Evolutionary conservation across 2,113 vertebrate species (phyloP).

Genomic region (Muntiacus muntjak): DNA sequence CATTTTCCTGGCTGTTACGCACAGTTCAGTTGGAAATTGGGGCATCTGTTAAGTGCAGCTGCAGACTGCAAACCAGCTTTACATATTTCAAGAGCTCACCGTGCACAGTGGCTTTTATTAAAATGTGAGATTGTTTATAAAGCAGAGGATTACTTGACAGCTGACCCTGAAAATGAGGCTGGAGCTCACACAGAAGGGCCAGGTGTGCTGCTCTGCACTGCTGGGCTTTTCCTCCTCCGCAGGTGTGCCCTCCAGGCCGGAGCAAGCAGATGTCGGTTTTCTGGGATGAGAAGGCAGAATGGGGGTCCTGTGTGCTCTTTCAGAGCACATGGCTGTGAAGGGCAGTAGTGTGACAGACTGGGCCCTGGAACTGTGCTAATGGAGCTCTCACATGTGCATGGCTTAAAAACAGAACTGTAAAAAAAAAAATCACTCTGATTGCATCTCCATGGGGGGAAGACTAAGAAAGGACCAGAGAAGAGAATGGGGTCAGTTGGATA

Average conservation of each 20-base stretch:
- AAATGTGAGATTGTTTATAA: conserved; percentile 27
- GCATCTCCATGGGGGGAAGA: neutral
- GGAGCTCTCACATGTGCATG: neutral
- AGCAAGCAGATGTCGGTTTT: conserved; percentile 8
- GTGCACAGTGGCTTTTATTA: conserved; percentile 19
- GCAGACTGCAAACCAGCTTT: neutral
- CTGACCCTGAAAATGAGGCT: conserved; percentile 21
- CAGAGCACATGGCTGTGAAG: neutral
- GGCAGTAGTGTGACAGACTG: neutral
- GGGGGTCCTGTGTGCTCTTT: neutral
- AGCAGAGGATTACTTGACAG: conserved; percentile 13
- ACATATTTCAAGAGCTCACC: neutral
- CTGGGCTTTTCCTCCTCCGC: neutral
- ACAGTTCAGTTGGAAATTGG: neutral
- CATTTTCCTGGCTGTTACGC: neutral
- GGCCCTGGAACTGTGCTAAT: neutral
- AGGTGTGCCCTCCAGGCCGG: neutral
- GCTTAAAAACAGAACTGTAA: neutral
- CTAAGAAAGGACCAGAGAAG: neutral
- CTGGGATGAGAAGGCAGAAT: neutral
- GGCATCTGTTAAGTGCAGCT: conserved; percentile 7
- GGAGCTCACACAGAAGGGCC: neutral
- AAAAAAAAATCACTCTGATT: neutral
- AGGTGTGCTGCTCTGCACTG: neutral
- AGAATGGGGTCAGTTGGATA: neutral